Conservation (phyloP, 2,888 invertebrate genomes). For the Asteroscopus sphinx region DNA sequence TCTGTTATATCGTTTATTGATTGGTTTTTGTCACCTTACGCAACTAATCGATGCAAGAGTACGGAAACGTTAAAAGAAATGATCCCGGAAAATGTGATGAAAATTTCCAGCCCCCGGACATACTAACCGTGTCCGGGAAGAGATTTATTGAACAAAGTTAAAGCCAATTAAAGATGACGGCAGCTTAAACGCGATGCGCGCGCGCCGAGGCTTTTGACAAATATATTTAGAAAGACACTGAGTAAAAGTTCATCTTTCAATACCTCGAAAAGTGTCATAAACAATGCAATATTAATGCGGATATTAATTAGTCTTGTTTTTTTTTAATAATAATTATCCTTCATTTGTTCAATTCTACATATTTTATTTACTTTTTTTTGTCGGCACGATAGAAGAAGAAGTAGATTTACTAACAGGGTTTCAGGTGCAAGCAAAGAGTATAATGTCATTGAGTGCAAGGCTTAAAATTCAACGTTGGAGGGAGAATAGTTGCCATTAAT, state of each 20-base stretch:
- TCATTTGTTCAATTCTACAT: too few species aligned
- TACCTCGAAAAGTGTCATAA: conserved; percentile 51
- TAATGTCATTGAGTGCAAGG: too few species aligned
- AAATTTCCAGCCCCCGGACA: conserved; percentile 29
- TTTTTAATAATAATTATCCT: too few species aligned
- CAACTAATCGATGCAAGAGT: conserved; percentile 18
- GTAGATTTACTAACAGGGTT: too few species aligned
- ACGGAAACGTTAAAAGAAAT: conserved; percentile 41
- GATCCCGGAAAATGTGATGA: conserved; percentile 48
- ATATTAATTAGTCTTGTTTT: too few species aligned
- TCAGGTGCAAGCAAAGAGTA: too few species aligned
- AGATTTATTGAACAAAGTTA: conserved; percentile 72
- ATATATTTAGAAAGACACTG: conserved; percentile 60
- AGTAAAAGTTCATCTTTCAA: conserved; percentile 64
- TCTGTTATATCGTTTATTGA: conserved; percentile 34
- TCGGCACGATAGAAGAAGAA: too few species aligned
- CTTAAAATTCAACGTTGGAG: too few species aligned
- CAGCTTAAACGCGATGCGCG: conserved; percentile 62
- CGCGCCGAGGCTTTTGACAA: conserved; percentile 65
- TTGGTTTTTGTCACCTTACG: conserved; percentile 28
- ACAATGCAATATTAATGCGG: conserved; percentile 21
- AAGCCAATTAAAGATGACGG: conserved; percentile 72
- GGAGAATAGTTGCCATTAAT: not conserved
- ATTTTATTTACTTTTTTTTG: too few species aligned
- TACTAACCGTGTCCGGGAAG: conserved; percentile 59